A percentile compares a stretch with the other conserved stretches of the same genome.
phyloP scores from a whole-genome alignment of 2,888 invertebrate genomes.

The Sarcophaga carnaria region DNA sequence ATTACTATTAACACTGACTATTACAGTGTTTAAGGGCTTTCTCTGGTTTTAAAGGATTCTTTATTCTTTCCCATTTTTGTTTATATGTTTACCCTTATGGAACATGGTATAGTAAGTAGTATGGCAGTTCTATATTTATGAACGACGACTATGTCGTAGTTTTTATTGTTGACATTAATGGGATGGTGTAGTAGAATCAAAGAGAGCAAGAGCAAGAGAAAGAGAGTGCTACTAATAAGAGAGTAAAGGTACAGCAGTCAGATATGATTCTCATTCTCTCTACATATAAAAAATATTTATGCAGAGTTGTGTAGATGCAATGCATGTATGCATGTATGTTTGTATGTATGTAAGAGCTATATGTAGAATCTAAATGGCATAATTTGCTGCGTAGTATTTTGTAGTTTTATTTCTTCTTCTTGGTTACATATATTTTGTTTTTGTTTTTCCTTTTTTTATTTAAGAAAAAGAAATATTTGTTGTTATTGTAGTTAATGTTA shows the following conservation, averaged over 20 bases:
- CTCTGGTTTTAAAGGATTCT: too few relatives aligned
- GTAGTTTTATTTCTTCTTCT: conserved; percentile 55
- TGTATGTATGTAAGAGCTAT: neutral
- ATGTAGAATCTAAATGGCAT: conserved; percentile 55
- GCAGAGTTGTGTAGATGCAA: neutral
- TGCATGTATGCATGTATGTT: neutral
- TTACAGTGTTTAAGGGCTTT: too few relatives aligned
- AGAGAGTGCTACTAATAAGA: neutral
- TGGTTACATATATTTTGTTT: conserved; percentile 61
- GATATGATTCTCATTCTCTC: neutral
- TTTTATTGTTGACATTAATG: neutral
- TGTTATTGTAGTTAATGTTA: conserved; percentile 36
- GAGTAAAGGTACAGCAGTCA: neutral
- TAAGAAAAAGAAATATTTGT: neutral
- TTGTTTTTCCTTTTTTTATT: conserved; percentile 17
- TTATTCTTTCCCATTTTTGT: too few relatives aligned
- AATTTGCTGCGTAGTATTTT: conserved; percentile 72
- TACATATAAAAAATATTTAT: neutral
- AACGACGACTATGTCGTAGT: neutral
- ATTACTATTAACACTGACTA: too few relatives aligned
- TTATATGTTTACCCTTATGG: neutral
- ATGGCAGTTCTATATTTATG: neutral
- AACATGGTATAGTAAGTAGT: neutral
- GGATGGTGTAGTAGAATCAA: neutral
- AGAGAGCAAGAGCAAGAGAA: neutral